phyloP scores from a whole-genome alignment of 2,113 vertebrate genomes.

The Macquaria australasica region DNA sequence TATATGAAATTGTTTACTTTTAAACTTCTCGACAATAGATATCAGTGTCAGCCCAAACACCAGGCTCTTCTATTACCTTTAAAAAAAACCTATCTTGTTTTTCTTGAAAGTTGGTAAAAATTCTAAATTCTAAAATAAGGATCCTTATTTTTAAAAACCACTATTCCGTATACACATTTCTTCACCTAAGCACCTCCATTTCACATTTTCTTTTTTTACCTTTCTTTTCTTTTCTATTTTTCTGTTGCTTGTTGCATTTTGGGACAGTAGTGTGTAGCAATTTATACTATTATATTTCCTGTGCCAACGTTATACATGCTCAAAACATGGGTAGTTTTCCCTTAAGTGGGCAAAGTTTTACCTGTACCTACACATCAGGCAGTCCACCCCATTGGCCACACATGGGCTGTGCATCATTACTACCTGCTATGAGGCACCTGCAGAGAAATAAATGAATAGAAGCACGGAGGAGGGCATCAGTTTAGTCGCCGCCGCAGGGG shows the following conservation, averaged over 20 bases:
- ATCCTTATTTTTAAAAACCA: background rate
- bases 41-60: too few relatives aligned
- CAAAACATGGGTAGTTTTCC: background rate
- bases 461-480: slow-evolving; percentile 56
- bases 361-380: slow-evolving; percentile 32
- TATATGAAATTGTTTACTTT: too few relatives aligned
- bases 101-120: background rate
- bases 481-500: slow-evolving; percentile 65
- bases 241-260: background rate
- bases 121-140: background rate
- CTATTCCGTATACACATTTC: background rate
- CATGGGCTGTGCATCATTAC: slow-evolving; percentile 45
- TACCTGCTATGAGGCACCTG: slow-evolving; percentile 67
- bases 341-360: slow-evolving; percentile 19
- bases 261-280: background rate
- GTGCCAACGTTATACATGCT: background rate
- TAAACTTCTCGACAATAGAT: too few relatives aligned
- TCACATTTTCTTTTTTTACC: background rate
- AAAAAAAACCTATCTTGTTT: background rate
- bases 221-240: background rate
- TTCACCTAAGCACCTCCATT: background rate
- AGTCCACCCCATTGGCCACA: slow-evolving; percentile 28
- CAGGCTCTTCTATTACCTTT: too few relatives aligned
- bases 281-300: background rate
- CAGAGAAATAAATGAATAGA: slow-evolving; percentile 75